Conservation (phyloP, 2,888 invertebrate genomes). For the Eupsilia transversa region DNA sequence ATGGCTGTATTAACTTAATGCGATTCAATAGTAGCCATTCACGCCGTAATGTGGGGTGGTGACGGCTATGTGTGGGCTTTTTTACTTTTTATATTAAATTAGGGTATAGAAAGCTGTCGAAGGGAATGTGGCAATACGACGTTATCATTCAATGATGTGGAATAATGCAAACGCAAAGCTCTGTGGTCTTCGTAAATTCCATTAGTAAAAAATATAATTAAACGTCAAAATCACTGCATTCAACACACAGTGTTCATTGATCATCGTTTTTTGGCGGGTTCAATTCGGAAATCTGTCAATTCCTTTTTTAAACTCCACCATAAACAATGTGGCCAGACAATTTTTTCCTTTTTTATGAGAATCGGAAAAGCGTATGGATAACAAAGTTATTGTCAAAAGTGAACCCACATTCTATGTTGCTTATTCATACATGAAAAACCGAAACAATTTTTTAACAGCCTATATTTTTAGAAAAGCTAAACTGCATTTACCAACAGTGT, state of each 20-base stretch:
- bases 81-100: conserved; percentile 49
- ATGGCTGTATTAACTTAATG: conserved; percentile 80
- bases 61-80: conserved; percentile 50
- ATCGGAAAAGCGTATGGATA: conserved; percentile 18
- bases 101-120: conserved; percentile 47
- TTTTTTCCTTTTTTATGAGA: conserved; percentile 9
- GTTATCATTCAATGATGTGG: neutral
- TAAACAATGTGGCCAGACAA: conserved; percentile 10
- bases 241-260: neutral
- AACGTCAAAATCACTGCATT: neutral
- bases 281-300: neutral
- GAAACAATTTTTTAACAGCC: conserved; percentile 31
- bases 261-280: neutral
- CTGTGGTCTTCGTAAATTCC: neutral
- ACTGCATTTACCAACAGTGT: conserved; percentile 50
- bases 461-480: conserved; percentile 46
- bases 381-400: conserved; percentile 21
- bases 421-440: conserved; percentile 24
- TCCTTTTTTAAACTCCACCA: conserved; percentile 18
- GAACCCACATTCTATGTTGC: conserved; percentile 1
- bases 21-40: conserved; percentile 77
- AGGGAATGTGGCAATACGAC: conserved; percentile 22
- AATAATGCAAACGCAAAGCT: neutral
- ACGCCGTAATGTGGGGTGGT: conserved; percentile 64
- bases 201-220: neutral